A percentile compares a stretch with the other conserved stretches of the same genome.
These are phyloP conservation scores for Drymonia ruficornis DNA, from an alignment of 2,888 invertebrate species.

Conservation along the genomic window DNA sequence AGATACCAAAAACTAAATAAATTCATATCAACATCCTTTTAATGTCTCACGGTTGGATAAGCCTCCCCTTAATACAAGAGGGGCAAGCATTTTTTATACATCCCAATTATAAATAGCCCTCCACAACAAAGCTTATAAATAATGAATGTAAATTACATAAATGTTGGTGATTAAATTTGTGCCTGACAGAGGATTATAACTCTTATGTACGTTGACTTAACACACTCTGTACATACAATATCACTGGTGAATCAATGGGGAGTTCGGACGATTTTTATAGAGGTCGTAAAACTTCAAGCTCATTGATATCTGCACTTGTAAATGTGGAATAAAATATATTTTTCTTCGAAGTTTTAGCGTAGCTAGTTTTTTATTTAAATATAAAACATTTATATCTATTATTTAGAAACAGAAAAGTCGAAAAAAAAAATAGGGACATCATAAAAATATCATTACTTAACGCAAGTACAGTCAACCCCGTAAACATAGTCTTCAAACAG, in stretches of 20 bases:
- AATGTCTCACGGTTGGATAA: no score
- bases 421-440: neutral
- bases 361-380: no score
- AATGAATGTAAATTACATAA: conserved; percentile 26
- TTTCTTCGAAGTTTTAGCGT: conserved; percentile 15
- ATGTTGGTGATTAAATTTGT: conserved; percentile 47
- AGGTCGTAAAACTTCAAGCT: conserved; percentile 28
- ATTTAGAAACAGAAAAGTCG: neutral
- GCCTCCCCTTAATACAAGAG: no score
- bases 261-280: conserved; percentile 34
- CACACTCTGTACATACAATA: conserved; percentile 34
- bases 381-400: neutral
- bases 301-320: conserved; percentile 25
- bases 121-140: neutral
- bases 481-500: neutral
- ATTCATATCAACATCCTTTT: no score
- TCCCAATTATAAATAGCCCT: neutral
- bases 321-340: conserved; percentile 26
- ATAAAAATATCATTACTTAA: neutral
- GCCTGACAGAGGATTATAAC: conserved; percentile 47
- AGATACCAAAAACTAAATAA: no score
- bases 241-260: conserved; percentile 28
- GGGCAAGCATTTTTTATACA: neutral
- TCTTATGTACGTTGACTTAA: conserved; percentile 20
- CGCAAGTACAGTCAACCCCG: neutral